Evolutionary conservation across 1,140 invertebrate species (phyloP), one percentile per base, ranked within the genome.

Genomic region (Brachionus angularis): DNA sequence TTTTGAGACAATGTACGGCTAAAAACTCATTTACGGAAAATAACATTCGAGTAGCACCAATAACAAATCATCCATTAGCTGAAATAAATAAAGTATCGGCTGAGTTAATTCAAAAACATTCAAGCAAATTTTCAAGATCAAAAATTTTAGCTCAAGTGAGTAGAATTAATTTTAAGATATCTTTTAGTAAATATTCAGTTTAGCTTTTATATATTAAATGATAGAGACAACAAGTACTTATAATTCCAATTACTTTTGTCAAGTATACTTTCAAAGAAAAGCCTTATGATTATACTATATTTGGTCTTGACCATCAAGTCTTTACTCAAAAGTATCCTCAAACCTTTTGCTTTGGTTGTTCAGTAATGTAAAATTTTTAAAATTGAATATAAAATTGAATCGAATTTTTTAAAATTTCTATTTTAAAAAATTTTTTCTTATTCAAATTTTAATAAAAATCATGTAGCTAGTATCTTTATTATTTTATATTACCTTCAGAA

Each of bases 321-420:
- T 50, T 47, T n/a, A 33, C 62, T 25, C 42, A 27, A 25, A 23
- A 67, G 14, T 67, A 67, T 49, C 62, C 62, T 1, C 62, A 50
- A 42, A 67, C 46, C 21, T 67, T 39, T 23, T 67, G 62, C 44
- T 67, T 39, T n/a, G n/a, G n/a, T n/a, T n/a, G n/a, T n/a, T n/a
- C n/a, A n/a, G n/a, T n/a, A n/a, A n/a, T n/a, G n/a, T n/a, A n/a
- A n/a, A n/a, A n/a, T n/a, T n/a, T n/a, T n/a, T n/a, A n/a, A n/a
- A n/a, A n/a, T n/a, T n/a, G n/a, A n/a, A n/a, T n/a, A n/a, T n/a
- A n/a, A n/a, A n/a, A n/a, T n/a, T n/a, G n/a, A n/a, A n/a, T n/a
- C n/a, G n/a, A n/a, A n/a, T n/a, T n/a, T n/a, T n/a, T n/a, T n/a
- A n/a, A n/a, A n/a, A n/a, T n/a, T n/a, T n/a, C n/a, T n/a, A n/a